These are phyloP conservation scores for Tricholaema leucomelas DNA, from an alignment of 2,113 vertebrate genomes.

Conservation along the genomic window DNA sequence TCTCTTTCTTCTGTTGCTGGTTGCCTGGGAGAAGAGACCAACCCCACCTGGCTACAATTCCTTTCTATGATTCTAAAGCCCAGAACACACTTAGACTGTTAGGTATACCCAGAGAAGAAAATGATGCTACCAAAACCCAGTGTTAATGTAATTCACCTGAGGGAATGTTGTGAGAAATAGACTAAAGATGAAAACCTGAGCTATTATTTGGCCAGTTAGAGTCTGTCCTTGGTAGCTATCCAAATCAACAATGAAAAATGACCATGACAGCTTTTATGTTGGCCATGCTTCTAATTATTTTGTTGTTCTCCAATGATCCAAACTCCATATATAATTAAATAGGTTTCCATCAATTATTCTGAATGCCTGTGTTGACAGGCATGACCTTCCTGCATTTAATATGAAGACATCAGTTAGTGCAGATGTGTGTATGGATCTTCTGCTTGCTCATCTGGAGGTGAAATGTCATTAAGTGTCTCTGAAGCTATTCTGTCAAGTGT, in stretches of 20 bases:
- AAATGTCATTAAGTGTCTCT: not conserved
- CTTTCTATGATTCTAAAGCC: no score
- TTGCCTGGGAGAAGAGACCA: no score
- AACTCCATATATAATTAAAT: slow-evolving; percentile 11
- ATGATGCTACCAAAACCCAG: not conserved
- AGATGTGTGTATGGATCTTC: not conserved
- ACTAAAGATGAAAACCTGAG: not conserved
- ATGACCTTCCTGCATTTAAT: slow-evolving; percentile 28
- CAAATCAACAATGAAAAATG: slow-evolving; percentile 17
- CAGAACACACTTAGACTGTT: not conserved
- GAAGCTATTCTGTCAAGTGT: not conserved
- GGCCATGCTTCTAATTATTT: not conserved
- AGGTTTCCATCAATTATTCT: slow-evolving; percentile 41
- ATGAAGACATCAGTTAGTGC: slow-evolving; percentile 31
- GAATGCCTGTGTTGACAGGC: slow-evolving; percentile 13
- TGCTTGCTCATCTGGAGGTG: not conserved
- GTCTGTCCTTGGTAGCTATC: not conserved
- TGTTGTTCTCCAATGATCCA: not conserved
- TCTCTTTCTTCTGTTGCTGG: no score
- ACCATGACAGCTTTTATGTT: not conserved
- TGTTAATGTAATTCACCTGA: not conserved
- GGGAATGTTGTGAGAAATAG: not conserved
- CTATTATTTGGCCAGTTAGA: not conserved
- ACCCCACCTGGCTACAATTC: no score
- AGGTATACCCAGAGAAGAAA: not conserved